Conservation (phyloP, 2,113 vertebrate genomes). For the Nothobranchius furzeri region DNA sequence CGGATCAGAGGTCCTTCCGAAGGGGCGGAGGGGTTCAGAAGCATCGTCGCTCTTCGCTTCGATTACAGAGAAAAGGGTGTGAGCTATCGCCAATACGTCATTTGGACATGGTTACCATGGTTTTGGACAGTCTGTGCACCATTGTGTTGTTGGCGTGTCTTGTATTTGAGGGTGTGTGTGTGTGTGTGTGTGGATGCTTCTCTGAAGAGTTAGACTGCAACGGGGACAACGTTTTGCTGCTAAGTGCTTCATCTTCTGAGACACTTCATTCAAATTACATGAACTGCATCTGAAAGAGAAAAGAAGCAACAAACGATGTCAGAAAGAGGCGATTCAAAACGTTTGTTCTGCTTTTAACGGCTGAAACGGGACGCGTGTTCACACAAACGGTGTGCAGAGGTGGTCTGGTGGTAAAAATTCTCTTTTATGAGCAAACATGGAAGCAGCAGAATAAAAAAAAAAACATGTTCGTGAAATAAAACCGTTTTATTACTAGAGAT, state of each 20-base stretch:
- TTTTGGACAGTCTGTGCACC: slow-evolving; percentile 66
- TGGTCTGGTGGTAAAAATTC: no score
- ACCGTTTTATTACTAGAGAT: no score
- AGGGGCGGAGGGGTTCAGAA: slow-evolving; percentile 72
- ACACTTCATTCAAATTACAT: slow-evolving; percentile 90
- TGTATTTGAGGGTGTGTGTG: slow-evolving; percentile 62
- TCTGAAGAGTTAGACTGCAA: slow-evolving; percentile 86
- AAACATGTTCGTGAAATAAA: no score
- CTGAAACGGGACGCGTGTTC: no score
- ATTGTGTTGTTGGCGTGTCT: slow-evolving; percentile 66
- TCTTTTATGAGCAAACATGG: no score
- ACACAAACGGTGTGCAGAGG: no score
- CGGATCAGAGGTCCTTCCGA: slow-evolving; percentile 71
- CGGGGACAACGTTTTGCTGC: slow-evolving; percentile 85
- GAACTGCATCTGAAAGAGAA: slow-evolving; percentile 91
- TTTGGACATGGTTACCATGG: slow-evolving; percentile 65
- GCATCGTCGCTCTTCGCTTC: slow-evolving; percentile 79
- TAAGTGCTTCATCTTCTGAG: slow-evolving; percentile 83
- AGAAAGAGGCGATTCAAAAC: no score
- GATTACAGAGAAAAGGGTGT: slow-evolving; percentile 70
- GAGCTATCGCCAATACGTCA: slow-evolving; percentile 58
- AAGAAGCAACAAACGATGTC: no score
- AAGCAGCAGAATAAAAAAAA: no score
- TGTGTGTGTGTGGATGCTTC: slow-evolving; percentile 58
- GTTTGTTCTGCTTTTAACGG: no score